Conservation (phyloP, 2,113 vertebrate genomes). For the Synodontis membranacea region DNA sequence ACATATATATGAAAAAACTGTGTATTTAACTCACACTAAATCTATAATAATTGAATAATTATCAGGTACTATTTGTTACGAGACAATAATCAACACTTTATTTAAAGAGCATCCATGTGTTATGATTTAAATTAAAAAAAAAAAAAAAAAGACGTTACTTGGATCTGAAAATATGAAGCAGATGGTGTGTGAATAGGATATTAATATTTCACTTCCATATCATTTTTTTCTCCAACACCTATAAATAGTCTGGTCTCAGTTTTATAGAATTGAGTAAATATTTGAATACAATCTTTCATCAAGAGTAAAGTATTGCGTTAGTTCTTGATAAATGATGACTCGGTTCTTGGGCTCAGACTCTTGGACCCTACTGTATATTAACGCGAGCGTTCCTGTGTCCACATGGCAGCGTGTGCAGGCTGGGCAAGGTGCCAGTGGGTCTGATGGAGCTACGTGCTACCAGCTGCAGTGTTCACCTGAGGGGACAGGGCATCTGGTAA, state of each 20-base stretch:
- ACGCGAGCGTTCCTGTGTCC: slow-evolving; percentile 20
- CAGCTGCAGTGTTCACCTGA: slow-evolving; percentile 66
- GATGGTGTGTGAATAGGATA: neutral
- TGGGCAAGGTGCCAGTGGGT: slow-evolving; percentile 52
- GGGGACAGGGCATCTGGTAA: slow-evolving; percentile 70
- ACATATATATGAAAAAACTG: neutral
- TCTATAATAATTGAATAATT: neutral
- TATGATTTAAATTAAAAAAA: neutral
- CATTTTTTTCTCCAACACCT: neutral
- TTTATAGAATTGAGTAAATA: neutral
- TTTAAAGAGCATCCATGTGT: neutral
- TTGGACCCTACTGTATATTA: slow-evolving; percentile 35
- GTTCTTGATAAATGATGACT: neutral
- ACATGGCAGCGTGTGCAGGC: slow-evolving; percentile 34
- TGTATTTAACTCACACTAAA: neutral
- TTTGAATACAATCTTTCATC: neutral
- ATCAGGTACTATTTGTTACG: neutral
- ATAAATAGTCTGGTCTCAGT: neutral
- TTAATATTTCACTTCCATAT: neutral
- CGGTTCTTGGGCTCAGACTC: neutral
- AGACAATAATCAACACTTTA: neutral
- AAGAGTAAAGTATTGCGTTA: neutral
- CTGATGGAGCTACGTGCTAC: slow-evolving; percentile 55
- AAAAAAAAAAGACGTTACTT: neutral
- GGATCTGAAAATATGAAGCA: neutral